Base-by-base conservation (phyloP, 2,113 vertebrate species). In the Macroglossus sobrinus region DNA sequence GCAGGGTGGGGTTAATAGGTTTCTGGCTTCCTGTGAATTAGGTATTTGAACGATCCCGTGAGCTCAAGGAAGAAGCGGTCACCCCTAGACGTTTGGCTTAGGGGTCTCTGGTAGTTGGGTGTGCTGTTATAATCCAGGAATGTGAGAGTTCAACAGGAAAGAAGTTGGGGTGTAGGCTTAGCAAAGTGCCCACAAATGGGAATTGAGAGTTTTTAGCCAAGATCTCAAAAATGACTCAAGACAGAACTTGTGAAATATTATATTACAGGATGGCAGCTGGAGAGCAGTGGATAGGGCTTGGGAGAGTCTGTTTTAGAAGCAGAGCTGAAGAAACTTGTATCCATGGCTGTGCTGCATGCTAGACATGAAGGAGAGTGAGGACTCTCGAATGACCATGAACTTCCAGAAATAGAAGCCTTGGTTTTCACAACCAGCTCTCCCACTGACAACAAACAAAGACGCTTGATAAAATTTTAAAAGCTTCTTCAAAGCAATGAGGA, bases 171-270 rank as follows among this genome's bases (percentile, higher is more conserved):
- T 43, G 8, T 3, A 59, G 75, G n/a, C 30, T 59, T 19, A 59
- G n/a, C 61, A n/a, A 69, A 55, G 53, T 28, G 35, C 43, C 45
- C 38, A 7, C 16, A 47, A 76, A 30, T 43, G 38, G 53, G 14
- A 75, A 61, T 13, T 43, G 55, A 50, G 71, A 63, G 3, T 53
- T 86, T 82, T 82, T 66, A 89, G 68, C n/a, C 45, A 47, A 33
- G 21, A 61, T 79, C 81, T 66, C 80, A 78, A 93, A 91, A 68
- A n/a, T 86, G 61, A 69, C 79, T 89, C 79, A 72, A 82, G 74
- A 57, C 9, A 64, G 45, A 61, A 16, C n/a, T 86, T 45, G 74
- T n/a, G 68, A 84, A 85, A 84, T 50, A 13, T 5, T 28, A 9
- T 28, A 38, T 85, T 47, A 30, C 18, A 50, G 45, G 38, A 15